Evolutionary conservation across 2,797 vertebrate genomes (phyloP), one percentile per base, ranked within the genome.

Genomic region (Falco columbarius): DNA sequence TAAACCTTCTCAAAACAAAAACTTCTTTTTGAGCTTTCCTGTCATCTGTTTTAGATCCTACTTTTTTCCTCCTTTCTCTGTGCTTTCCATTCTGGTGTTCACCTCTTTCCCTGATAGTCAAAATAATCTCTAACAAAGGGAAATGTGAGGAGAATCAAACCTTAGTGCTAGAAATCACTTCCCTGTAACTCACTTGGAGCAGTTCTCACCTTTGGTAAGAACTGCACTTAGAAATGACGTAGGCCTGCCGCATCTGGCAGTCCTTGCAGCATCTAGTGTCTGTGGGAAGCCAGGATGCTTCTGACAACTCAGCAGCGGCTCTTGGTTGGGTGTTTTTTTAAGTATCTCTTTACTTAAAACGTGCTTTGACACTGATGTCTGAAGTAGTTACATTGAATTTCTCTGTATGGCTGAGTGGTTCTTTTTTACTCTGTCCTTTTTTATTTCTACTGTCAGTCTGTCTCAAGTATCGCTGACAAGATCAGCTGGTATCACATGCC

Each of bases 151-250:
- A 51, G 46, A n/a, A 38, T 40, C 1, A 8, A 65, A 65, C 10
- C 23, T 8, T 20, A 44, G 70, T 4, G 23, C 70, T 73, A 19
- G 55, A 24, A 56, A 9, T 72, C 17, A 2, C 21, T 36, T n/a
- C 23, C 49, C 23, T 75, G 44, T n/a, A 27, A 15, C n/a, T 59
- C 23, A 0, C 30, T 12, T 29, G 49, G 30, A 46, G 52, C 29
- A 4, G 6, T 44, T 61, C 30, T 72, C 1, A 2, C 30, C 6
- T 23, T 11, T 55, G 46, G 29, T 14, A 10, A 15, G 40, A 26
- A 7, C 3, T 6, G 30, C 17, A 6, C 4, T 0, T n/a, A 58
- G 26, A 32, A 51, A 2, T 7, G 42, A 49, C 30, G 42, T 24
- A 5, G 38, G 40, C 29, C 42, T 40, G n/a, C 19, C 23, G 1